These are phyloP conservation scores for Meriones unguiculatus DNA, from an alignment of 2,113 vertebrate species.

Conservation along the genomic window DNA sequence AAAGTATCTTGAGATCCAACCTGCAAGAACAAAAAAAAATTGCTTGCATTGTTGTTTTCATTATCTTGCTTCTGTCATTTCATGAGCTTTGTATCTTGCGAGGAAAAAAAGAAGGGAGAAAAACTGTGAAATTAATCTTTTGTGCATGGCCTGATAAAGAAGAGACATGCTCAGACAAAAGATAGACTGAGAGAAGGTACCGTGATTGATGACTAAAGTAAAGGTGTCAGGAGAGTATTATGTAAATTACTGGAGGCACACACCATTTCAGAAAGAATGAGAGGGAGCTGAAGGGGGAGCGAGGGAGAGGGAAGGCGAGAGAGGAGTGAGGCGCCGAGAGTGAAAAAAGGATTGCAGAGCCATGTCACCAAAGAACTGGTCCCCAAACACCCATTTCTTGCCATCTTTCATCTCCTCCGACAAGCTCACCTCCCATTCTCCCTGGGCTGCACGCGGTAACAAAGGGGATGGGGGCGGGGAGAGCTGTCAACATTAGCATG, in stretches of 20 bases:
- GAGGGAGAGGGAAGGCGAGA: conserved; percentile 86
- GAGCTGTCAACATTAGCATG: conserved; percentile 88
- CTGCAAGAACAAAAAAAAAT: conserved; percentile 96
- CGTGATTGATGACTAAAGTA: conserved; percentile 99
- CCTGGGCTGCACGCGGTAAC: conserved; percentile 86
- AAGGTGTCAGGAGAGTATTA: conserved; percentile 99
- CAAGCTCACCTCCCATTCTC: conserved; percentile 95
- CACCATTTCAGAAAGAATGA: conserved; percentile 93
- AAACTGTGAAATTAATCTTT: conserved; percentile 99
- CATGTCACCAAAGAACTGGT: conserved; percentile 93
- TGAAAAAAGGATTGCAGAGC: conserved; percentile 90
- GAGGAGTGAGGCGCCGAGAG: conserved; percentile 84
- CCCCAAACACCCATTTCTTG: conserved; percentile 94
- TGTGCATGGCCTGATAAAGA: conserved; percentile 99
- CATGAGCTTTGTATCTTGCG: conserved; percentile 97
- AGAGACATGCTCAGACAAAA: conserved; percentile 99
- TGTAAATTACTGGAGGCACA: conserved; percentile 99
- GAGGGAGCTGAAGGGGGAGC: conserved; percentile 85
- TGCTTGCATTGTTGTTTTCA: conserved; percentile 99
- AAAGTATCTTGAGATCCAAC: conserved; percentile 95
- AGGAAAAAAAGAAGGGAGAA: conserved; percentile 95
- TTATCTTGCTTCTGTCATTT: conserved; percentile 99
- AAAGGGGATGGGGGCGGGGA: conserved; percentile 86
- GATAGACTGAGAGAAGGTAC: conserved; percentile 98
- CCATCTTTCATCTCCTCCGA: conserved; percentile 98